Base-by-base conservation (phyloP, 2,888 invertebrate species). In the Coronaproctus castanopsis region DNA sequence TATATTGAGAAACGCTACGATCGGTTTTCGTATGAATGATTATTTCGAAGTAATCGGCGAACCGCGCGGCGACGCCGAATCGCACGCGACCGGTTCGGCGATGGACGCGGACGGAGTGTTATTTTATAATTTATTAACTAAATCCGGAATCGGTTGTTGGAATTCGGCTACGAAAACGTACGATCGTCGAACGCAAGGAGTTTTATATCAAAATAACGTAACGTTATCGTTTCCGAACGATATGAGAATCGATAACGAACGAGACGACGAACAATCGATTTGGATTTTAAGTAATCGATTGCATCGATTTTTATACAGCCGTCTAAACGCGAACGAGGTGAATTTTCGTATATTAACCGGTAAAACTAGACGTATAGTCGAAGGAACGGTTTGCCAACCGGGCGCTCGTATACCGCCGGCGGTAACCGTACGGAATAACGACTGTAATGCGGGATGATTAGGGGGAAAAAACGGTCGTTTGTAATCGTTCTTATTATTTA, bases 91-190 rank as follows among this genome's bases (percentile, higher is more conserved):
- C 0, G 82, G 84, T 0, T 81, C 83, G 1, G 82, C 79, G 2
- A 80, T 87, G 65, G 83, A 84, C 63, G 74, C 76, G 50, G 77
- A 78, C 63, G 84, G 83, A 1, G 77, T 88, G 0, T 80, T 87
- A 80, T 87, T 82, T 70, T 87, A 78, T 68, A 87, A 67, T 60
- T 77, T 86, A 69, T 85, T 87, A 0, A 80, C 82, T 50, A 76
- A 78, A 57, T 84, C 86, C 67, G 78, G 81, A 19, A 73, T 88
- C 1, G 86, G 82, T 54, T 88, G 88, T 67, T 88, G 88, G 88
- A 81, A 88, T 66, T 81, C 80, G 0, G 74, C 74, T 1, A 58
- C 59, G 14, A 64, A 61, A 19, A 61, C 64, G 18, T 66, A 66
- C 62, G 57, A 57, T 3, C 62, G 63, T 14, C 23, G 59, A 23